Evolutionary conservation across 1,140 invertebrate genomes (phyloP).

Genomic region (Eurosta solidaginis): DNA sequence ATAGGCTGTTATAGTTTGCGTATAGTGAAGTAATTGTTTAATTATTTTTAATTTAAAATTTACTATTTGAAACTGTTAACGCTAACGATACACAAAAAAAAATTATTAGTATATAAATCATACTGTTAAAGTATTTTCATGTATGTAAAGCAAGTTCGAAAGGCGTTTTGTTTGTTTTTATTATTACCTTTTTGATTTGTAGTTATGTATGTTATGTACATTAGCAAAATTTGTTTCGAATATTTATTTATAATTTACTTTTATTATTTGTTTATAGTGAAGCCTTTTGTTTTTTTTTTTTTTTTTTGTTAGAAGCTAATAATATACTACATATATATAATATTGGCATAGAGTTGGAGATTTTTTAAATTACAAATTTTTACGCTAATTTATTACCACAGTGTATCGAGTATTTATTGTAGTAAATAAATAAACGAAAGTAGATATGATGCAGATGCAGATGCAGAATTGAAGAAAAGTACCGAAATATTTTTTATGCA

Average conservation of each 20-base stretch:
- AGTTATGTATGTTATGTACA: not conserved
- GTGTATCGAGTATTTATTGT: not conserved
- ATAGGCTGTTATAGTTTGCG: constrained; percentile 18
- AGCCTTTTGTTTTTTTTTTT: not conserved
- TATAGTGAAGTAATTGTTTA: not conserved
- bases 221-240: not conserved
- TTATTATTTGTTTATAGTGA: constrained; percentile 1
- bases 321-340: constrained; percentile 34
- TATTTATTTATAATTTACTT: not conserved
- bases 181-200: constrained; percentile 5
- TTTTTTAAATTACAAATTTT: not conserved
- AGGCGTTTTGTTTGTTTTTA: not conserved
- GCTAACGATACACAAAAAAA: not conserved
- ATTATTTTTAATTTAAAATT: not conserved
- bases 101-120: not conserved
- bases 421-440: constrained; percentile 13
- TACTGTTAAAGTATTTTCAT: not conserved
- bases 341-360: constrained; percentile 23
- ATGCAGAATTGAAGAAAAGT: not conserved
- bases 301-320: constrained; percentile 2
- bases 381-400: not conserved
- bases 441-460: not conserved
- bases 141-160: not conserved
- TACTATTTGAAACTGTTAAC: not conserved
- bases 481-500: too few species aligned